These are phyloP conservation scores for Palloptera scutellata DNA, from an alignment of 2,888 invertebrate genomes.

Conservation along the genomic window DNA sequence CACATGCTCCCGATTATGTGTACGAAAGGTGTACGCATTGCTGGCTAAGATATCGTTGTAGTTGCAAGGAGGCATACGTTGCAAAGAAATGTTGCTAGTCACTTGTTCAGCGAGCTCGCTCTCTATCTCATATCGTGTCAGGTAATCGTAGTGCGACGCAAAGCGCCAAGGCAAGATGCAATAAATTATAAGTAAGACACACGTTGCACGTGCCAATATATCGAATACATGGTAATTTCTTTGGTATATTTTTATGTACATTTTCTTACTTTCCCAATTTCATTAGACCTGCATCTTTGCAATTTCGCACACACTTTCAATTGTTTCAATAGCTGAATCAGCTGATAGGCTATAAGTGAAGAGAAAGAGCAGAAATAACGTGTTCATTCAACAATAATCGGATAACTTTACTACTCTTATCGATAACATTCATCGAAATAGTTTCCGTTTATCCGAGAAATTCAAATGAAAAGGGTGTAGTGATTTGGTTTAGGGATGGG, in stretches of 20 bases:
- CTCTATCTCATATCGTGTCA: conserved; percentile 64
- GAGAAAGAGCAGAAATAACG: no score
- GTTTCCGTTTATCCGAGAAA: no score
- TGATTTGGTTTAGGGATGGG: no score
- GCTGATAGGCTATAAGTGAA: no score
- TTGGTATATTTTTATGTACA: conserved; percentile 48
- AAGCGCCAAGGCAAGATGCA: conserved; percentile 56
- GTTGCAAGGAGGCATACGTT: conserved; percentile 53
- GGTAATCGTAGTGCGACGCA: conserved; percentile 65
- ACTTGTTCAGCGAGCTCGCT: conserved; percentile 60
- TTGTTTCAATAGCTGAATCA: no score
- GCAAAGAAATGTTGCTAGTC: conserved; percentile 65
- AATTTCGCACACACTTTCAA: no score
- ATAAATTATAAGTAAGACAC: conserved; percentile 47
- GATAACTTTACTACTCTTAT: no score
- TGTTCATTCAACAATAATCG: no score
- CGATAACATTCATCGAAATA: no score
- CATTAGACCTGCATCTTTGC: no score
- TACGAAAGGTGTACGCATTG: conserved; percentile 49
- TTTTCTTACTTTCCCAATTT: conserved; percentile 21
- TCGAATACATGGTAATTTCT: conserved; percentile 49
- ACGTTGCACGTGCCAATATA: conserved; percentile 43
- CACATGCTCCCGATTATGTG: conserved; percentile 47
- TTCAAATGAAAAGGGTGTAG: no score
- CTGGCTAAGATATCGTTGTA: conserved; percentile 56